Percentiles rank a stretch among this genome's conserved stretches.
phyloP scores from a whole-genome alignment of 2,888 invertebrate species.

The Gymnoscelis rufifasciata region DNA sequence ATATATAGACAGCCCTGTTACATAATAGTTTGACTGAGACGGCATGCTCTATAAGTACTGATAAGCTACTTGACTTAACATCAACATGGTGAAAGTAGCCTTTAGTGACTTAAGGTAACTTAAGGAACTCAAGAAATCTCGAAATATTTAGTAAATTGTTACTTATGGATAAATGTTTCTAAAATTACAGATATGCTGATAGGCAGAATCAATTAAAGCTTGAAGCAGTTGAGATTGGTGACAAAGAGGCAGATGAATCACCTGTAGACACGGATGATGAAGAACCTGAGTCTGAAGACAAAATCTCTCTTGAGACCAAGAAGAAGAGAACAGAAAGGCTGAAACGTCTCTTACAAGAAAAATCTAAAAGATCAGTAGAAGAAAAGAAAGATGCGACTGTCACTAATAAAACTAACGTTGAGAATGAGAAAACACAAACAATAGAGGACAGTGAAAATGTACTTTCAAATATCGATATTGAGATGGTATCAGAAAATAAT shows the following conservation, averaged over 20 bases:
- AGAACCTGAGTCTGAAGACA: conserved; percentile 38
- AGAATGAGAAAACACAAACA: conserved; percentile 1
- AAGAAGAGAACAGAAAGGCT: conserved; percentile 59
- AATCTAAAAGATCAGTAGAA: conserved; percentile 40
- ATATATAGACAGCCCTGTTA: no score
- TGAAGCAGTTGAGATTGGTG: conserved; percentile 64
- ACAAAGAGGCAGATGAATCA: conserved; percentile 70
- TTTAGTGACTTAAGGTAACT: background rate
- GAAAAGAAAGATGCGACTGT: conserved; percentile 29
- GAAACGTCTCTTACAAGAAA: conserved; percentile 54
- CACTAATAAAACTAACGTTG: conserved; percentile 24
- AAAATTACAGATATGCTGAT: conserved; percentile 58
- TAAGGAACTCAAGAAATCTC: no score
- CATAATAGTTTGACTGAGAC: no score
- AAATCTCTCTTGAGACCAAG: conserved; percentile 44
- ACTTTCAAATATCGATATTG: background rate
- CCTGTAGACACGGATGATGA: conserved; percentile 68
- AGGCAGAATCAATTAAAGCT: conserved; percentile 62
- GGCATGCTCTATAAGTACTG: no score
- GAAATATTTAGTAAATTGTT: no score
- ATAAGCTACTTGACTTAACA: no score
- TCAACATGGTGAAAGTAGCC: no score
- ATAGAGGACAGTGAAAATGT: background rate
- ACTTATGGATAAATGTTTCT: background rate
- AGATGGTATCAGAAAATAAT: background rate